Percentiles rank a stretch among this genome's conserved stretches.
Evolutionary conservation across 2,888 invertebrate genomes (phyloP).

Genomic region (Trissolcus japonicus): DNA sequence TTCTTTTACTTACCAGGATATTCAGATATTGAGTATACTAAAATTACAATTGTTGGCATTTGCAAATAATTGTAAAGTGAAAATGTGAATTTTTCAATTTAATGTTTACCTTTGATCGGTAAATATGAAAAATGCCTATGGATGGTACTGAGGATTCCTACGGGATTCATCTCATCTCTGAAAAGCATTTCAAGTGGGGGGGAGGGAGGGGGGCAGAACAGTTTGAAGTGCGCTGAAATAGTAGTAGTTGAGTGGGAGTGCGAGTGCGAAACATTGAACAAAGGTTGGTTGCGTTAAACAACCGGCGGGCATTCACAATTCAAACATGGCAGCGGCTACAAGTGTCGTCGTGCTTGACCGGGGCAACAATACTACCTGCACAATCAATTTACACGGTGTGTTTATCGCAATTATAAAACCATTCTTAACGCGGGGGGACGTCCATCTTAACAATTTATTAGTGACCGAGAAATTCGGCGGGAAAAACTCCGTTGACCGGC

Average conservation of each 20-base stretch:
- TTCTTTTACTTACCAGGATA: no score
- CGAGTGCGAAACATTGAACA: slow-evolving; percentile 67
- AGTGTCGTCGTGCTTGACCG: slow-evolving; percentile 96
- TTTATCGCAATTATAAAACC: slow-evolving; percentile 43
- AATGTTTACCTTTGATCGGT: no score
- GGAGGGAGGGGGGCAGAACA: background rate
- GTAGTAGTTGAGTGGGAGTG: slow-evolving; percentile 54
- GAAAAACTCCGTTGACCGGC: slow-evolving; percentile 7
- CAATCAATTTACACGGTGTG: slow-evolving; percentile 96
- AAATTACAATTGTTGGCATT: no score
- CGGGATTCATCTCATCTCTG: no score
- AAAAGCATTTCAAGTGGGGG: background rate
- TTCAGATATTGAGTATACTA: no score
- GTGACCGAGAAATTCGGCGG: slow-evolving; percentile 13
- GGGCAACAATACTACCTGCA: slow-evolving; percentile 97
- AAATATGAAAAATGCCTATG: no score
- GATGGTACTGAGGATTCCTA: no score
- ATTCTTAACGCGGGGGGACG: background rate
- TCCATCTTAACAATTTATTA: background rate
- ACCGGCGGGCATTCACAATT: slow-evolving; percentile 73
- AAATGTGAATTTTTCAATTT: no score
- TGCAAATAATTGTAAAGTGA: no score
- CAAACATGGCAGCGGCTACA: slow-evolving; percentile 88
- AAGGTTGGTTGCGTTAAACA: slow-evolving; percentile 66
- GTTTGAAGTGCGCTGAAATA: slow-evolving; percentile 2